Percentiles rank a stretch among this genome's conserved stretches.
phyloP scores from a whole-genome alignment of 2,797 vertebrate species.

The Graptemys geographica region DNA sequence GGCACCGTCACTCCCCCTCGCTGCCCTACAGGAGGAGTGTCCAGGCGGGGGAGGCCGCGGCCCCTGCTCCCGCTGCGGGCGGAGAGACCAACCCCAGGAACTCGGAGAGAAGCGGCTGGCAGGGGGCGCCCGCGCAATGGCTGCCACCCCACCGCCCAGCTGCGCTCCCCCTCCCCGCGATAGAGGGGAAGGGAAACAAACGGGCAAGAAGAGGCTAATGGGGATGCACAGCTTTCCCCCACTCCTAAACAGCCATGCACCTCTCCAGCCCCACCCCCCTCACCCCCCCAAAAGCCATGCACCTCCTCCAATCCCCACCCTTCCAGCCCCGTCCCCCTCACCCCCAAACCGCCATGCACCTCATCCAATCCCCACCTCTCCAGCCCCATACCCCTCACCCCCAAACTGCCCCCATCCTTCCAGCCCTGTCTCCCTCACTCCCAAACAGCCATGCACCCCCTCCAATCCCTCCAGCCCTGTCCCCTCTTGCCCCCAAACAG shows the following conservation, averaged over 20 bases:
- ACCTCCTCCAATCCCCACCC: neutral
- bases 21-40: neutral
- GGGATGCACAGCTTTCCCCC: too few species aligned
- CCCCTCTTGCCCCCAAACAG: too few species aligned
- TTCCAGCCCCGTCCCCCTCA: too few species aligned
- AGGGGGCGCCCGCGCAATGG: too few species aligned
- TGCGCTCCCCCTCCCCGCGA: neutral
- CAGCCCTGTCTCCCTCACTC: rapidly evolving
- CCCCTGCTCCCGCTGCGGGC: neutral
- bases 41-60: neutral
- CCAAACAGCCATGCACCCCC: too few species aligned
- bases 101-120: neutral
- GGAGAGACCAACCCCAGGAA: neutral
- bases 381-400: too few species aligned
- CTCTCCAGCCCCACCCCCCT: too few species aligned
- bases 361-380: too few species aligned
- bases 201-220: too few species aligned
- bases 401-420: neutral
- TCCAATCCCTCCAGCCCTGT: too few species aligned
- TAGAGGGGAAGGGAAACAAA: too few species aligned
- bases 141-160: neutral
- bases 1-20: too few species aligned
- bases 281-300: neutral
- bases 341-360: neutral
- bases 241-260: neutral